A percentile compares a stretch with the other conserved stretches of the same genome.
Evolutionary conservation across 2,113 vertebrate species (phyloP).

Genomic region (Sebastes schlegelii): DNA sequence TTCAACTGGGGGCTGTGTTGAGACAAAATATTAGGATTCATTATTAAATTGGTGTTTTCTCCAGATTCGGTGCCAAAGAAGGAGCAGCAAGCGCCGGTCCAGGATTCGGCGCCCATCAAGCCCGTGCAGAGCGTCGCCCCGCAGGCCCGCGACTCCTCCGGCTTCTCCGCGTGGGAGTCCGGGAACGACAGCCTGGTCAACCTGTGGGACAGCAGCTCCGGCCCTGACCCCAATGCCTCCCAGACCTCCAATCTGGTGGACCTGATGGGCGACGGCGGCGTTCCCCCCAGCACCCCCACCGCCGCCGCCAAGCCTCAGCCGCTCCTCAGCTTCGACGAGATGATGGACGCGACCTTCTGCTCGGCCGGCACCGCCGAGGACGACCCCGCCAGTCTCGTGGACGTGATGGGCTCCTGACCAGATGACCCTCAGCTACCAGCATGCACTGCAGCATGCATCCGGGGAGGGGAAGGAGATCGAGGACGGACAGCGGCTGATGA

Average conservation of each 20-base stretch:
- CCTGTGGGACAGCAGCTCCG: slow-evolving; percentile 87
- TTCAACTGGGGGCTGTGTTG: background rate
- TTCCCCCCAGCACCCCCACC: slow-evolving; percentile 48
- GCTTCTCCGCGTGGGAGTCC: slow-evolving; percentile 67
- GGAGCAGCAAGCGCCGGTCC: slow-evolving; percentile 60
- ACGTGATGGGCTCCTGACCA: slow-evolving; percentile 82
- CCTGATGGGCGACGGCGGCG: slow-evolving; percentile 71
- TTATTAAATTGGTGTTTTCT: background rate
- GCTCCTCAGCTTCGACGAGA: slow-evolving; percentile 93
- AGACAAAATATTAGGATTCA: background rate
- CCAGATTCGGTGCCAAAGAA: slow-evolving; percentile 66
- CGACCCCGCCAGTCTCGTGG: slow-evolving; percentile 84
- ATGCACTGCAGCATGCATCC: slow-evolving; percentile 86
- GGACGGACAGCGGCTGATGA: slow-evolving; percentile 89
- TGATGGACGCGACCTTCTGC: slow-evolving; percentile 89
- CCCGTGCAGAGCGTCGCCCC: slow-evolving; percentile 81
- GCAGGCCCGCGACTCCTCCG: slow-evolving; percentile 71
- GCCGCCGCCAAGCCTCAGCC: slow-evolving; percentile 73
- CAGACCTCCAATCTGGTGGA: slow-evolving; percentile 80
- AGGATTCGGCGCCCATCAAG: slow-evolving; percentile 73
- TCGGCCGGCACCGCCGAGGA: slow-evolving; percentile 81
- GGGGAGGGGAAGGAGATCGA: slow-evolving; percentile 76
- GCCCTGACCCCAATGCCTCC: slow-evolving; percentile 57
- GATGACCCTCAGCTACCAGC: slow-evolving; percentile 89
- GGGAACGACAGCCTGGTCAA: slow-evolving; percentile 85